Base-by-base conservation (phyloP, 2,113 vertebrate genomes). In the Sapayoa aenigma region DNA sequence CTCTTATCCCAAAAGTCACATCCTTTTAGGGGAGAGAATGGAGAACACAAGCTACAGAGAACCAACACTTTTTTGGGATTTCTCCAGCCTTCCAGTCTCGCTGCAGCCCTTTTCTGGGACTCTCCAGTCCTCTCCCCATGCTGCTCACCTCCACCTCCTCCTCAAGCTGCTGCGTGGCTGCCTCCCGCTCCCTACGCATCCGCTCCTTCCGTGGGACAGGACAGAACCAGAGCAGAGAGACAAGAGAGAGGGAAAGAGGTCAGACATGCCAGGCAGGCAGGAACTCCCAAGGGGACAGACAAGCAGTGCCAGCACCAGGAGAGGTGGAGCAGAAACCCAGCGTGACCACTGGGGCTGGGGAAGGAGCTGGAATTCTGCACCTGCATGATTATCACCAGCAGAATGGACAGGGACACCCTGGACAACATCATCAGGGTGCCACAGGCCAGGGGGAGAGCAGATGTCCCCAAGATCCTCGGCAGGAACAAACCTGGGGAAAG, bases 71-170 rank as follows among this genome's bases (percentile, higher is more conserved):
- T 80, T 0, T 19, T 39, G 55, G 46, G 30, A 41, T 9, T 66
- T 53, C 55, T 55, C n/a, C 6, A 6, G 39, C 53, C 59, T 66
- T 73, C 18, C 37, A 55, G 53, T 9, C 25, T 28, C 28, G 23
- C 5, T 59, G 58, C 2, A 5, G 27, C 63, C 63, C 60, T 42
- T 27, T 49, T 4, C 82, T 69, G 41, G 1, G 9, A 6, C 59
- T 90, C 53, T 77, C 9, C 63, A 73, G 5, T 47, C 81, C 89
- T 41, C 55, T 81, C 79, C 6, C 69, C 31, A 0, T 17, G 50
- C 84, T 79, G 96, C 98, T 99, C 98, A 99, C 98, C 99, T 99
- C 98, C 1, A 97, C 98, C 96, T 99, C 98, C 98, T 98, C 98
- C 96, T 99, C 98, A 93, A 98, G 98, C 90, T 98, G 98, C 91